Evolutionary conservation across 2,888 invertebrate genomes (phyloP), one percentile per base, ranked within the genome.

Genomic region (Smittia sp.): DNA sequence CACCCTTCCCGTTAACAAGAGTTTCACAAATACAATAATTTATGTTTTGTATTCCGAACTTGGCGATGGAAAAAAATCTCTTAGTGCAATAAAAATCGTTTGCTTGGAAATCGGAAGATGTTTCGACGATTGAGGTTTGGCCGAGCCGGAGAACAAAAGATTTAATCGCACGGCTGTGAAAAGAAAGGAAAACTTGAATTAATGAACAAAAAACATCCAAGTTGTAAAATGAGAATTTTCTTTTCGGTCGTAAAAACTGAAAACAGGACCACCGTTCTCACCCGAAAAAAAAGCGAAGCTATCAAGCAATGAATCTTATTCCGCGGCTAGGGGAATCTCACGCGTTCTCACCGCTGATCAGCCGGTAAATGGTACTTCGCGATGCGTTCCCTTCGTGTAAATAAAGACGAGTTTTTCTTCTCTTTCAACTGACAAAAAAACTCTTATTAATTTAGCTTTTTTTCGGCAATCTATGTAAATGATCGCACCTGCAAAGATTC

Each of bases 321-420:
- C 54, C 72, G 72, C 72, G 72, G 63, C 63, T 9, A 63, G 27
- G 27, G 72, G 54, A 24, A 24, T 72, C 72, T 72, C 58, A 72
- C 72, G 62, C 72, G 58, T 24, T 69, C 46, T n/a, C 54, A 38
- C 58, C 62, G 24, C 58, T 72, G 62, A 72, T 72, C 62, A 72
- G 15, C 69, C 72, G 62, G 18, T 62, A n/a, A 39, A 66, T 66
- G 38, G 38, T 39, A 66, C 72, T 58, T 20, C 25, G 22, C 24
- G 20, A 32, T 62, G 32, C n/a, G 1, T 72, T 62, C 1, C 38
- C 11, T 24, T 70, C 22, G 20, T 15, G 58, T 39, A 32, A 54
- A 72, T 72, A 58, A 72, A 62, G 72, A 72, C 72, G 62, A 72
- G 72, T 72, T 72, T 72, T 72, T 63, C 27, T 63, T 13, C 58